Evolutionary conservation across 2,113 vertebrate species (phyloP).

Genomic region (Suricata suricatta): DNA sequence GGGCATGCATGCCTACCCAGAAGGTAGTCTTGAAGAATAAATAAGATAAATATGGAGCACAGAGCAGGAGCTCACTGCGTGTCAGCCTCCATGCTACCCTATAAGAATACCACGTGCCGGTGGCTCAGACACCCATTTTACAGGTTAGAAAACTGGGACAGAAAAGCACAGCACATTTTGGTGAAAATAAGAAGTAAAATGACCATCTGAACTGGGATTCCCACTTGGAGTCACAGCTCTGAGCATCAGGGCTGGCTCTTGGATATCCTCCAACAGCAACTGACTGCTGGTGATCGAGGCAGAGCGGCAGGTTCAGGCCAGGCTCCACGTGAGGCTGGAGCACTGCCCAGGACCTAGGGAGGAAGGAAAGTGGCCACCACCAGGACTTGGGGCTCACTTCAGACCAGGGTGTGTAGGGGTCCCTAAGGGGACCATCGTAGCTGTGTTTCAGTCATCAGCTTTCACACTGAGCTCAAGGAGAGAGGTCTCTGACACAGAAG

Average conservation of each 20-base stretch:
- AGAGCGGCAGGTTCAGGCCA: neutral
- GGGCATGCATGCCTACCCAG: too few species aligned
- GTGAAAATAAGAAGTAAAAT: neutral
- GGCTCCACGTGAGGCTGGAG: neutral
- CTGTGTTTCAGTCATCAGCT: neutral
- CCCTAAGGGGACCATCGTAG: accelerated
- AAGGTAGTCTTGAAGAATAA: neutral
- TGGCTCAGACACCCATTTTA: neutral
- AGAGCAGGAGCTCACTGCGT: neutral
- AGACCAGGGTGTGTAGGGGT: accelerated
- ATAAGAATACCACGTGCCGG: accelerated
- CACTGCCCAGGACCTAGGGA: neutral
- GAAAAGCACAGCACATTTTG: too few species aligned
- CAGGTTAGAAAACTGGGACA: neutral
- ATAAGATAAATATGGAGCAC: neutral
- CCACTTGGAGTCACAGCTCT: accelerated
- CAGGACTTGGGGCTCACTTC: accelerated
- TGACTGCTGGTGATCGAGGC: too few species aligned
- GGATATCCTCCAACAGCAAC: neutral
- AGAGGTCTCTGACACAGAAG: neutral
- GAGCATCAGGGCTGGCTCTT: neutral
- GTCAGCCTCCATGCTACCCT: accelerated
- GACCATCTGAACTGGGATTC: neutral
- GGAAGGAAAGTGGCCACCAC: neutral
- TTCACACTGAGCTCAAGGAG: neutral